phyloP scores from a whole-genome alignment of 2,888 invertebrate genomes.

The Cylloceria caligata region DNA sequence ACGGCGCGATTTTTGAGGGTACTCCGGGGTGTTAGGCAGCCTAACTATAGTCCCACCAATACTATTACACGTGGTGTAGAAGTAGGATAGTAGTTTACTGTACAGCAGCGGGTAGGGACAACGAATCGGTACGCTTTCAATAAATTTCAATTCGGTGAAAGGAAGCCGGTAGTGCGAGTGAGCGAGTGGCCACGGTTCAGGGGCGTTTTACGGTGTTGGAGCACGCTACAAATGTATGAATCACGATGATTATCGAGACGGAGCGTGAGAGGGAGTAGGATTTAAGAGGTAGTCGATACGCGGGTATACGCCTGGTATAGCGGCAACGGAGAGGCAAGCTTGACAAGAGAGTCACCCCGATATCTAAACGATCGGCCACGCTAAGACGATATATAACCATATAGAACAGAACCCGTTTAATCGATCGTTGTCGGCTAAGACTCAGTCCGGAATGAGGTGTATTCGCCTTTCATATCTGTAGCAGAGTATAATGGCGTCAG shows the following conservation, averaged over 20 bases:
- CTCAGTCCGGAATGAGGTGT: constrained; percentile 14
- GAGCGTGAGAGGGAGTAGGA: constrained; percentile 49
- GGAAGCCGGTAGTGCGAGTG: constrained; percentile 61
- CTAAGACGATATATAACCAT: constrained; percentile 51
- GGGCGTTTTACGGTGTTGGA: constrained; percentile 64
- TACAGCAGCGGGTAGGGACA: constrained; percentile 60
- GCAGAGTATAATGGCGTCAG: not conserved
- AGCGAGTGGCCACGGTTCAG: constrained; percentile 25
- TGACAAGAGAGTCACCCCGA: constrained; percentile 49
- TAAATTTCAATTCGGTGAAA: constrained; percentile 73
- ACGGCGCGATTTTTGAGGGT: constrained; percentile 33
- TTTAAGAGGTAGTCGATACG: constrained; percentile 31
- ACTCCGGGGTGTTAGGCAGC: constrained; percentile 5
- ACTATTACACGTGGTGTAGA: not conserved
- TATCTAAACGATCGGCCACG: constrained; percentile 62
- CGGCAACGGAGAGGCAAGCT: constrained; percentile 35
- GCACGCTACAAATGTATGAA: constrained; percentile 71
- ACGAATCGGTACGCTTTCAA: constrained; percentile 70
- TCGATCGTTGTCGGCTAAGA: constrained; percentile 57
- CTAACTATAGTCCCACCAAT: constrained; percentile 19
- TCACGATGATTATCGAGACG: constrained; percentile 69
- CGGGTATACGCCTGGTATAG: constrained; percentile 3
- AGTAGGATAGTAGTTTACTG: constrained; percentile 20
- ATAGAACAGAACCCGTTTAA: constrained; percentile 39
- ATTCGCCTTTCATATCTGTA: not conserved